Evolutionary conservation across 2,888 invertebrate species (phyloP), one percentile per base, ranked within the genome.

Genomic region (Plebejus argus): DNA sequence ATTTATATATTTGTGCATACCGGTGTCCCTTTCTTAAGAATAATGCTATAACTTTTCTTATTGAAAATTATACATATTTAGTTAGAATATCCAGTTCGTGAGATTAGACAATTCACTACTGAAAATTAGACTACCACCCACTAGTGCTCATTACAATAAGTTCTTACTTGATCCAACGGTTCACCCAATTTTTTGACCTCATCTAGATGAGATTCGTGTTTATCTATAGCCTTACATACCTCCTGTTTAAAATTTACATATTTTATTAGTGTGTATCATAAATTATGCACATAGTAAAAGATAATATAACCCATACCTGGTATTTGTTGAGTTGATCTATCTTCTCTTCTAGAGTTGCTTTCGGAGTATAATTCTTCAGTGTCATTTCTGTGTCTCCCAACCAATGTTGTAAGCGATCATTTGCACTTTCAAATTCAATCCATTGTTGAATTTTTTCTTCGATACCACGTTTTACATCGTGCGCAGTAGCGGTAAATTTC

Each of bases 381-480:
- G 96, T 95, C 83, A 96, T 95, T 90, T 99, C 99, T 0, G 98
- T 97, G 80, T 98, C 98, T 75, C 96, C 96, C 78, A 99, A 90
- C 98, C 98, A 98, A 75, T 95, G 95, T 78, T 98, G 95, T 75
- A 99, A 94, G 70, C 97, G 95, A 82, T 98, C 98, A 83, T 98
- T 95, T 0, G 97, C 97, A 81, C 96, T 95, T 86, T 99, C 99
- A 87, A 98, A 99, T 83, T 98, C 98, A 80, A 96, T 96, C 99
- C 99, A 99, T 89, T 98, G 97, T 82, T 97, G 96, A 81, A 98
- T 95, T 82, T 97, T 96, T 82, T 97, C 97, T 88, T 98, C 97
- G 53, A 98, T 94, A 33, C 96, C 96, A 80, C 97, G 96, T 83
- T 96, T 96, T 0, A 97, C 97, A 84, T 98, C 98, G 82, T 95